phyloP scores from a whole-genome alignment of 2,888 invertebrate species.

The Plusia festucae region DNA sequence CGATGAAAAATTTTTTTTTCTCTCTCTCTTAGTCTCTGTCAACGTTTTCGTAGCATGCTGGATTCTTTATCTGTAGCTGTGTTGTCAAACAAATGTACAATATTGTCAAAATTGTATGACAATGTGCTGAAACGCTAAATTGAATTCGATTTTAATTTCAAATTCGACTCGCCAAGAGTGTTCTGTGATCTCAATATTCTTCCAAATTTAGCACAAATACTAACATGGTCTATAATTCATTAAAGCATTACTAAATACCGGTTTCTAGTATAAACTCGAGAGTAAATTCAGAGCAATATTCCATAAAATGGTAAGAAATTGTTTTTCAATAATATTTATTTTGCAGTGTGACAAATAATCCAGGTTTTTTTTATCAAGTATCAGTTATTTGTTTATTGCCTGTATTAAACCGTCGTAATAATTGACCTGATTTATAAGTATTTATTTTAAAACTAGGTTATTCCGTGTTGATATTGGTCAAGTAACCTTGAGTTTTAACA shows the following conservation, averaged over 20 bases:
- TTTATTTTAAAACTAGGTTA: neutral
- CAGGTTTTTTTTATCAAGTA: no score
- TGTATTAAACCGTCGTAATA: neutral
- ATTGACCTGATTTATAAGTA: neutral
- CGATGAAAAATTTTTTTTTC: no score
- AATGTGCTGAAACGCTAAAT: neutral
- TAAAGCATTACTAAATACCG: neutral
- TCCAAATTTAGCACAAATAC: neutral
- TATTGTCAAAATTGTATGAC: no score
- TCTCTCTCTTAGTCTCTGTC: no score
- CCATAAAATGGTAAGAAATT: neutral
- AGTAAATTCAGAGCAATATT: neutral
- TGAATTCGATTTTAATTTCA: no score
- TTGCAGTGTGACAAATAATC: neutral
- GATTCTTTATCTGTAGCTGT: no score
- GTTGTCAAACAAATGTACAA: no score
- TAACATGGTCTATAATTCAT: neutral
- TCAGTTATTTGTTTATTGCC: neutral
- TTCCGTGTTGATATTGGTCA: neutral
- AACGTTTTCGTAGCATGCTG: no score
- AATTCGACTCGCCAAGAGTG: no score
- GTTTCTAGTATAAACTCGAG: neutral
- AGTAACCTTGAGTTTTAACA: conserved; percentile 6
- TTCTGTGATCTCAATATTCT: neutral
- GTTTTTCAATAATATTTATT: neutral